phyloP scores from a whole-genome alignment of 1,140 invertebrate genomes.

The Drosophila nebulosa region DNA sequence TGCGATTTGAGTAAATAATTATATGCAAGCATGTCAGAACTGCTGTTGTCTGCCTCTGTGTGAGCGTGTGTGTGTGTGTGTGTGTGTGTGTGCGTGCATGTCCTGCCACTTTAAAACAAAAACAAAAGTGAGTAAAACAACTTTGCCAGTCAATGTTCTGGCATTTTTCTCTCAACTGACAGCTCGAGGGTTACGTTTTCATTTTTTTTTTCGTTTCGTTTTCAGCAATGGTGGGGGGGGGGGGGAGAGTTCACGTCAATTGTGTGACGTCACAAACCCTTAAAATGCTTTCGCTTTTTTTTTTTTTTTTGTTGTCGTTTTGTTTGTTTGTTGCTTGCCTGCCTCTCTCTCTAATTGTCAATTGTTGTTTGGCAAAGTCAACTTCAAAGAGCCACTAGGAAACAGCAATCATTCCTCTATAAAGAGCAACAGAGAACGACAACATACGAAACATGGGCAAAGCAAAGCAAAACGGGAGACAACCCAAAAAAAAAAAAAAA shows the following conservation, averaged over 20 bases:
- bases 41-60: not conserved
- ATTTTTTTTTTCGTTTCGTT: too few relatives aligned
- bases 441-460: not conserved
- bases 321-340: not conserved
- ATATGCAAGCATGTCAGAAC: slow-evolving; percentile 33
- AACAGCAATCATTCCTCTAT: slow-evolving; percentile 17
- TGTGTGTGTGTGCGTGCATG: not conserved
- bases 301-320: not conserved
- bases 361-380: not conserved
- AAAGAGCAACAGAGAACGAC: not conserved
- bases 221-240: not conserved
- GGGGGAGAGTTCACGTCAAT: not conserved
- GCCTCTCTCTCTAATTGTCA: slow-evolving; percentile 1
- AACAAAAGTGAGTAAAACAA: not conserved
- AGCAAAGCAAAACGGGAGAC: not conserved
- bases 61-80: not conserved
- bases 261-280: not conserved
- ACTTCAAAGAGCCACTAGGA: slow-evolving; percentile 27
- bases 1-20: slow-evolving; percentile 67
- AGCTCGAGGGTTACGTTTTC: not conserved
- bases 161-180: slow-evolving; percentile 6
- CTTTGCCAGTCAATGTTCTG: slow-evolving; percentile 9
- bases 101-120: slow-evolving; percentile 10
- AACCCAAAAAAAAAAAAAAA: not conserved
- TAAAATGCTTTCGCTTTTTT: not conserved